Evolutionary conservation across 2,888 invertebrate species (phyloP).

Genomic region (Clunio marinus): DNA sequence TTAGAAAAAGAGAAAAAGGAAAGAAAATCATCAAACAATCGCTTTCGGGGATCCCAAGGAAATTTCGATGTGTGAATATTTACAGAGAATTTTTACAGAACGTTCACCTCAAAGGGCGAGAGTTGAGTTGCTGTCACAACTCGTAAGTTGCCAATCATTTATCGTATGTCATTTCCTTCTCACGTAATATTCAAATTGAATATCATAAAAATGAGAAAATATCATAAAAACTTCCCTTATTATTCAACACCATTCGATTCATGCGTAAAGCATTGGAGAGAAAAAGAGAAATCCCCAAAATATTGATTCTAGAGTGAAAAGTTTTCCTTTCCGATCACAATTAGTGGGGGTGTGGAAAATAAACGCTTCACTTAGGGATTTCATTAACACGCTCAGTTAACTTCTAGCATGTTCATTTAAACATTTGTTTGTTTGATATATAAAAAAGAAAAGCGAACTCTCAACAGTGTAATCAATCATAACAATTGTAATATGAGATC

Average conservation of each 20-base stretch:
- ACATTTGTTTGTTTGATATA: too few species aligned
- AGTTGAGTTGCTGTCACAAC: too few species aligned
- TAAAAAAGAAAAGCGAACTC: neutral
- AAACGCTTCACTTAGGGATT: neutral
- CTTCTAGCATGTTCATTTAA: neutral
- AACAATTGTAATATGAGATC: neutral
- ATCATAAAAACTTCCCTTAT: neutral
- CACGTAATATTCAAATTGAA: neutral
- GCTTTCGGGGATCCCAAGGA: too few species aligned
- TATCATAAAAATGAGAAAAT: too few species aligned
- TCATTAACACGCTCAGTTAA: conserved; percentile 1
- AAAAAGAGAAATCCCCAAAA: neutral
- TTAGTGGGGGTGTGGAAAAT: neutral
- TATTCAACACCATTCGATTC: neutral
- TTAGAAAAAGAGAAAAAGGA: too few species aligned
- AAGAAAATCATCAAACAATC: too few species aligned
- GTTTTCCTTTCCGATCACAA: conserved; percentile 2
- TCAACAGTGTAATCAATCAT: neutral
- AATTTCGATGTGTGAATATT: neutral
- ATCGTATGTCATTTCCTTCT: neutral
- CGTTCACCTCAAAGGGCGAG: too few species aligned
- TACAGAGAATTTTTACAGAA: too few species aligned
- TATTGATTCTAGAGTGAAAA: neutral
- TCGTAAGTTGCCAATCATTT: too few species aligned
- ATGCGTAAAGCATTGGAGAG: neutral